Evolutionary conservation across 1,140 invertebrate genomes (phyloP), one percentile per base, ranked within the genome.

Genomic region (Mizuhopecten yessoensis): DNA sequence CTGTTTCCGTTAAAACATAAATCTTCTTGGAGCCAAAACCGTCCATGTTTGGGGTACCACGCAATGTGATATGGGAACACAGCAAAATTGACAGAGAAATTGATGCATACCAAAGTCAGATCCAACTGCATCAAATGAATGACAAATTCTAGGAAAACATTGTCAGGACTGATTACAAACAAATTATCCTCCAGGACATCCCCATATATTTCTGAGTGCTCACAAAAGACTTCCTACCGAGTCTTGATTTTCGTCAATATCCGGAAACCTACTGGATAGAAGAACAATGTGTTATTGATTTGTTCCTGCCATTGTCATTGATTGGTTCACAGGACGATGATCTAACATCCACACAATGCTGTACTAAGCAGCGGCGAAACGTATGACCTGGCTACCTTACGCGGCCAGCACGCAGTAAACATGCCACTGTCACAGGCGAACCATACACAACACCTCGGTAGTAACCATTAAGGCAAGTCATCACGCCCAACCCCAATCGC

Each of bases 201-300:
- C 11, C 2, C 57, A 10, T 39, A 1, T 45, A 75, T 75, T 75
- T 75, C 57, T 75, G 57, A 75, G 57, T 29, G 5, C 57, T 29
- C n/a, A 75, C 57, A 75, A 75, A 75, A 75, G 57, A 2, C 57
- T 75, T 75, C 57, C 57, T 75, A 17, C 23, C 1, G n/a, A 75
- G 57, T 29, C 57, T 75, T 75, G 29, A 75, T 75, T 75, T 75
- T 75, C 29, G 57, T 75, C 57, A 75, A 75, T 75, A 75, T 75
- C 23, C 11, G n/a, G 17, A 75, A 75, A 75, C 29, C 57, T 75
- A n/a, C 17, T 29, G 57, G 57, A 75, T 75, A 75, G n/a, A 75
- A 75, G 57, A 75, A 75, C 57, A 75, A 75, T 75, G 57, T 75
- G 57, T 75, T 75, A 75, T 75, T 75, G 57, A 75, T 75, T 75